These are phyloP conservation scores for Callyntrura guangdongensis DNA, from an alignment of 2,888 invertebrate species.

Conservation along the genomic window DNA sequence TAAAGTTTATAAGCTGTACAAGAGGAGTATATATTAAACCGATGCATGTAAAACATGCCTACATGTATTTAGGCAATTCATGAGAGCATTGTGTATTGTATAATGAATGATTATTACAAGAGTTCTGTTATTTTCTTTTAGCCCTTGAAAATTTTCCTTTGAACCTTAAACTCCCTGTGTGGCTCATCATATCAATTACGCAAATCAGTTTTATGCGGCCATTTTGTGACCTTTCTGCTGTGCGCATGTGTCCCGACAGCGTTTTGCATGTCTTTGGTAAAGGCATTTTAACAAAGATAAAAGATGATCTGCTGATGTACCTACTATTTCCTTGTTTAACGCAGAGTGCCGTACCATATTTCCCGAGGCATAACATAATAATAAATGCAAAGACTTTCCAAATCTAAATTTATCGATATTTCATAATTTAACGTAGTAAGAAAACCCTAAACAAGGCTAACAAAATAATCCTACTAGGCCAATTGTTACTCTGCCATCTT, in stretches of 20 bases:
- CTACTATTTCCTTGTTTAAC: not conserved
- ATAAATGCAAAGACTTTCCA: too few relatives aligned
- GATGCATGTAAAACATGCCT: not conserved
- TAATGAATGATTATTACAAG: conserved; percentile 20
- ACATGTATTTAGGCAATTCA: not conserved
- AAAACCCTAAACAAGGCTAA: too few relatives aligned
- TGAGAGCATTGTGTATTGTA: not conserved
- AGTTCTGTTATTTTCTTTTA: conserved; percentile 38
- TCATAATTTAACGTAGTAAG: too few relatives aligned
- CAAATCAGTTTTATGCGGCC: conserved; percentile 62
- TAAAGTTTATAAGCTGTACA: not conserved
- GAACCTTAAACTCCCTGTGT: conserved; percentile 66
- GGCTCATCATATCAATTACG: conserved; percentile 76
- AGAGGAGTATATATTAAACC: not conserved
- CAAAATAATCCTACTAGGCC: too few relatives aligned
- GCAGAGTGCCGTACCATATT: not conserved
- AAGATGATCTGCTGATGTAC: conserved; percentile 13
- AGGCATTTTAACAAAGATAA: not conserved
- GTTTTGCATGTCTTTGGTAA: conserved; percentile 23
- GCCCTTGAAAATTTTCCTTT: not conserved
- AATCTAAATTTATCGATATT: too few relatives aligned
- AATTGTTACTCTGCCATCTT: too few relatives aligned
- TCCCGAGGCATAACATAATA: not conserved
- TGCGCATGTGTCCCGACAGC: conserved; percentile 47
- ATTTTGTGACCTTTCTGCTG: conserved; percentile 70